Base-by-base conservation (phyloP, 1,140 invertebrate genomes). In the Trachymyrmex cornetzi region DNA sequence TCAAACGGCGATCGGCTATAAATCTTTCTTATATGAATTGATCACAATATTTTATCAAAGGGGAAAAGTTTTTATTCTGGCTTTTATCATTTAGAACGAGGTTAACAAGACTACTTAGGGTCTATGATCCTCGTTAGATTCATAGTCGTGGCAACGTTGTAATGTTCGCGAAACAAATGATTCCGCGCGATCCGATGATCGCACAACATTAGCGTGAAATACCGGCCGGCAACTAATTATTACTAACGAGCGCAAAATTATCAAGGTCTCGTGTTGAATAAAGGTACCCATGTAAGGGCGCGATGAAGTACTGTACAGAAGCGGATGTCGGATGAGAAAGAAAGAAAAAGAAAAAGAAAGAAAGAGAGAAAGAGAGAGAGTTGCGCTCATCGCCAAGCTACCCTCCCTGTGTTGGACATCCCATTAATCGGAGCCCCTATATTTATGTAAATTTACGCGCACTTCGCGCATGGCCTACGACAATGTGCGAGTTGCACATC, bases 391-490 rank as follows among this genome's bases (percentile, higher is more conserved):
- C n/a, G n/a, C 53, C 30, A 30, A 5, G 30, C 22, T 19, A 34
- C n/a, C 30, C 27, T 34, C n/a, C 30, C 27, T 34, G 30, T 6
- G 22, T 61, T 38, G 30, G n/a, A 61, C 34, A 77, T 61, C 30
- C 9, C n/a, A 34, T 61, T 61, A 77, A 22, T 19, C n/a, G 22
- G 9, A 53, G 14, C 9, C 34, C 55, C n/a, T 16, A 27, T 59
- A 59, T 82, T 82, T 77, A 85, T 77, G 81, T 57, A 85, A 74
- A 85, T 85, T 61, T 48, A 30, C 34, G 48, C 44, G 24, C 34
- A 59, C 55, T 77, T 16, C 67, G 61, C 12, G 48, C 44, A 64
- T 24, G 75, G 61, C 38, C 34, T 89, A 89, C 85, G 87, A 77
- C 64, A 79, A 89, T 82, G 53, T 53, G 74, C 67, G 63, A 27